Evolutionary conservation across 2,888 invertebrate species (phyloP).

Genomic region (Plebejus anna): DNA sequence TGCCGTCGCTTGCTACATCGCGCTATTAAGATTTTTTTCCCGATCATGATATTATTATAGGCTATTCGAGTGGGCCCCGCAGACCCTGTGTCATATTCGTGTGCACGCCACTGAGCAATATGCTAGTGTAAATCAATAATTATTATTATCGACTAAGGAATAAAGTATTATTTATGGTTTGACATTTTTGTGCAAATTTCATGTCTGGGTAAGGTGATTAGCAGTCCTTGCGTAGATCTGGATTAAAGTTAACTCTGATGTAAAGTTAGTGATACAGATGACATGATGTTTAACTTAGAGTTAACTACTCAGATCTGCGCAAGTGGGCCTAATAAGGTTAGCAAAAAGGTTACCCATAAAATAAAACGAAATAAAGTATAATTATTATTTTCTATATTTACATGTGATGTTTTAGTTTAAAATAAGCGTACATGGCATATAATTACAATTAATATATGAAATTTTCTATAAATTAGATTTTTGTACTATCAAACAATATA

Average conservation of each 20-base stretch:
- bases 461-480: conserved; percentile 76
- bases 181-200: neutral
- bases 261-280: no score
- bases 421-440: conserved; percentile 80
- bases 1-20: no score
- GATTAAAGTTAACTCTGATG: no score
- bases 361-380: conserved; percentile 50
- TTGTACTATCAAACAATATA: conserved; percentile 79
- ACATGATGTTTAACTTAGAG: no score
- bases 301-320: no score
- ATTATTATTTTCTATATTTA: conserved; percentile 79
- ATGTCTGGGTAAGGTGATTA: no score
- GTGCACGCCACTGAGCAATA: neutral
- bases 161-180: conserved; percentile 29
- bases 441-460: conserved; percentile 76
- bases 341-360: conserved; percentile 33
- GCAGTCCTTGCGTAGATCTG: no score
- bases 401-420: conserved; percentile 78
- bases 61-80: no score
- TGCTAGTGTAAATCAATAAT: conserved; percentile 16
- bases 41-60: no score
- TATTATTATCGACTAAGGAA: conserved; percentile 11
- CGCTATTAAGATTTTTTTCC: no score
- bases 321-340: neutral
- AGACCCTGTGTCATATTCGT: no score